Conservation (phyloP, 2,888 invertebrate species). For the Lasioglossum vierecki region DNA sequence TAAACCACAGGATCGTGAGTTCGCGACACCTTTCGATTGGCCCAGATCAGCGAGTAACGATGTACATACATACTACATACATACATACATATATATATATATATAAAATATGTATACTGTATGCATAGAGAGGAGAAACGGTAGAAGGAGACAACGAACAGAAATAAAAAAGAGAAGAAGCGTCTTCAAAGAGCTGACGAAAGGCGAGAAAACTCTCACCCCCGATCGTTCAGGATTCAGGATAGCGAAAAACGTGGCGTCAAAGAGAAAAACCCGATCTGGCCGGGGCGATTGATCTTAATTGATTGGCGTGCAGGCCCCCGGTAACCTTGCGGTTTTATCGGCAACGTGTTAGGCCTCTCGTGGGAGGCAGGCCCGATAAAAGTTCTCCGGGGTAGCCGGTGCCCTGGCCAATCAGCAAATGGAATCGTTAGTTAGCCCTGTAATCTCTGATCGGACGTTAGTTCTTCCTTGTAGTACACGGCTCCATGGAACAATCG, state of each 20-base stretch:
- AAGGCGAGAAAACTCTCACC: not conserved
- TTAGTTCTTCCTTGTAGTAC: conserved; percentile 69
- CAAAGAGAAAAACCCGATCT: conserved; percentile 21
- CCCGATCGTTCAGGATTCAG: not conserved
- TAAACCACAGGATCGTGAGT: not conserved
- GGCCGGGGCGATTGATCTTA: conserved; percentile 51
- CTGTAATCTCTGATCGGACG: conserved; percentile 67
- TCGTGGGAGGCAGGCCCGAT: conserved; percentile 58
- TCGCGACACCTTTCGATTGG: not conserved
- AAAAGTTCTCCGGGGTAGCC: conserved; percentile 55
- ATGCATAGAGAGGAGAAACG: not conserved
- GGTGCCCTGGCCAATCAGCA: conserved; percentile 63
- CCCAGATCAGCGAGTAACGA: not conserved
- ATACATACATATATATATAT: no score
- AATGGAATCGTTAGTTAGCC: conserved; percentile 73
- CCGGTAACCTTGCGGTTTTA: conserved; percentile 49
- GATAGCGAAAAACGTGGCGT: not conserved
- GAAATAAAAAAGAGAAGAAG: not conserved
- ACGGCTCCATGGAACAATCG: conserved; percentile 59
- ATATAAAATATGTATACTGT: no score
- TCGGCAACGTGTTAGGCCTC: conserved; percentile 44
- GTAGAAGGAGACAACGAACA: not conserved
- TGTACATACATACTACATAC: no score
- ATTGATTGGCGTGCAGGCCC: conserved; percentile 45
- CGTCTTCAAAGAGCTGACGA: not conserved